Evolutionary conservation across 2,797 vertebrate species (phyloP), one percentile per base, ranked within the genome.

Genomic region (Oreochromis grahami): DNA sequence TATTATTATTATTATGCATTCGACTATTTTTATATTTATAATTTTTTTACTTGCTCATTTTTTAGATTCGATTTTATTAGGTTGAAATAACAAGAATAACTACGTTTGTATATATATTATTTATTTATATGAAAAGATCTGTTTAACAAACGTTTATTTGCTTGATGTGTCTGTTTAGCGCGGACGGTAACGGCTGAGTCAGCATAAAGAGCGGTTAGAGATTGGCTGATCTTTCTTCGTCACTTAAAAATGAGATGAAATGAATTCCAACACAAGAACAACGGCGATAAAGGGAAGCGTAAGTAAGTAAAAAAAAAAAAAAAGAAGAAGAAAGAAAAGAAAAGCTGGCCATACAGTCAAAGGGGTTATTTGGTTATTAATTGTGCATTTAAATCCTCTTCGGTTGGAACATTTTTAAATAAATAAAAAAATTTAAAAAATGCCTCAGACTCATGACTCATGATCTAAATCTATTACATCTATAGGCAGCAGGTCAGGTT

Each of bases 361-460:
- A 58, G 1, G 26, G 2, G 26, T 58, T 32, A 10, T 32, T 32
- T 63, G 58, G 32, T 63, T 13, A n/a, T 63, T 36, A 36, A 63
- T 63, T 36, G 36, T n/a, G 58, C 58, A n/a, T 63, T n/a, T 63
- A 63, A 13, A 12, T 36, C 6, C 32, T n/a, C 58, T 63, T 63
- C 10, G 17, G 1, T 36, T 63, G 58, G 58, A 63, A 63, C n/a
- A 36, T 34, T 60, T 60, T 19, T 36, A 5, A n/a, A 63, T 19
- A 36, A 63, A 63, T 36, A 0, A 0, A 36, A 36, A 58, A 5
- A 1, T 0, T 6, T 34, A 5, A 13, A 63, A n/a, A 36, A 36
- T 36, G 1, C 32, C 0, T n/a, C 17, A 63, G 32, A 63, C 17
- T 63, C 32, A 63, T n/a, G 6, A 63, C 58, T 63, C 58, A 19